A percentile compares a stretch with the other conserved stretches of the same genome.
These are phyloP conservation scores for Laterallus jamaicensis DNA, from an alignment of 2,113 vertebrate species.

Conservation along the genomic window DNA sequence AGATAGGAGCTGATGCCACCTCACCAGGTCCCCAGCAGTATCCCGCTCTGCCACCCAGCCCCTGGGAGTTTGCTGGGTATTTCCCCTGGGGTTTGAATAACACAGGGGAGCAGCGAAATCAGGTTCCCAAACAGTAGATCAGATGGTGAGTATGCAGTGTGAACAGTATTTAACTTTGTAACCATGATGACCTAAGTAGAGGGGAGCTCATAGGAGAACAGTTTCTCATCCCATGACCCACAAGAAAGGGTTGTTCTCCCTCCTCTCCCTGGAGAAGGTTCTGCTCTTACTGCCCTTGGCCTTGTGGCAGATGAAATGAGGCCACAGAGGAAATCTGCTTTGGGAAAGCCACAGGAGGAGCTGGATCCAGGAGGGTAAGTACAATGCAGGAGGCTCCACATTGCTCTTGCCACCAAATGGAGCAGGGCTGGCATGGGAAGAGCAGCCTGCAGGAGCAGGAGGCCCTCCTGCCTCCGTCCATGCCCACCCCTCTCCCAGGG, in stretches of 20 bases:
- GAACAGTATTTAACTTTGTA: background rate
- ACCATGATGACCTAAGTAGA: background rate
- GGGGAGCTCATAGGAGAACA: background rate
- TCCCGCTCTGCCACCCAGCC: background rate
- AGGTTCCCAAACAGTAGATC: background rate
- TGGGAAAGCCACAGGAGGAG: background rate
- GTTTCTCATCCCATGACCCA: background rate
- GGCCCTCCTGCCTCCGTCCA: background rate
- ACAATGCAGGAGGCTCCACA: background rate
- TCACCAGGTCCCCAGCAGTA: background rate
- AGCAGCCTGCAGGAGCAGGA: background rate
- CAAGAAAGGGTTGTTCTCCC: background rate
- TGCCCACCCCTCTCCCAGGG: background rate
- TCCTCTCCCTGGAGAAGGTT: background rate
- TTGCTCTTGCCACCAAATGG: slow-evolving; percentile 48
- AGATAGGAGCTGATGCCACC: background rate
- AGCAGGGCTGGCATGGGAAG: slow-evolving; percentile 23
- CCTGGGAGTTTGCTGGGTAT: background rate
- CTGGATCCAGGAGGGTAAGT: background rate
- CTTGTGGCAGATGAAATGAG: background rate
- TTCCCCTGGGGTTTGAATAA: background rate
- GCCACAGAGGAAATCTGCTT: background rate
- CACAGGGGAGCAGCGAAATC: background rate
- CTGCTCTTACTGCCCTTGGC: background rate
- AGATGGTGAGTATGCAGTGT: accelerated